phyloP scores from a whole-genome alignment of 2,113 vertebrate species.

The Gopherus flavomarginatus region DNA sequence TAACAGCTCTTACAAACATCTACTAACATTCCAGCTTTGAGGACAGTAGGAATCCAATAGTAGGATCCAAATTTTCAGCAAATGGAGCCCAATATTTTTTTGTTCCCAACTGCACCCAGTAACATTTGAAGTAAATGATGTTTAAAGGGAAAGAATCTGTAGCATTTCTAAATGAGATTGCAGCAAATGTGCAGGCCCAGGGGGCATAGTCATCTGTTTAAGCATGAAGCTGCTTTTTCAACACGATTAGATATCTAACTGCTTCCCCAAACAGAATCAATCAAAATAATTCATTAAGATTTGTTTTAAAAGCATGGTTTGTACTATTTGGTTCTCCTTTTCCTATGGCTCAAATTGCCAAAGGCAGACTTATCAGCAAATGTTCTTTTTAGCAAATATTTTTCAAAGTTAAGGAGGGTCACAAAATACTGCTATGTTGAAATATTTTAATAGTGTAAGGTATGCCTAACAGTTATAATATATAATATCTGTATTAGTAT shows the following conservation, averaged over 20 bases:
- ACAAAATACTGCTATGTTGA: not conserved
- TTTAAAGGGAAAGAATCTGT: slow-evolving; percentile 48
- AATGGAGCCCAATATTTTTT: not conserved
- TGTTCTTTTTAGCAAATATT: not conserved
- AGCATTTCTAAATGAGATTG: not conserved
- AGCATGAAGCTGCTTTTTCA: slow-evolving; percentile 56
- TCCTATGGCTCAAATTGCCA: slow-evolving; percentile 39
- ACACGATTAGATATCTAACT: slow-evolving; percentile 37
- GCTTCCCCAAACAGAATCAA: slow-evolving; percentile 24
- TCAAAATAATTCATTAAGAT: slow-evolving; percentile 42
- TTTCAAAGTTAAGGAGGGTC: not conserved
- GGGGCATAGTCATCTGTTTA: slow-evolving; percentile 32
- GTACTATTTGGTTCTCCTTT: slow-evolving; percentile 45
- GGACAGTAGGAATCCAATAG: not conserved
- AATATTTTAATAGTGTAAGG: rapidly evolving
- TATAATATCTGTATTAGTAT: not conserved
- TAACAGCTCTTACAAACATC: not conserved
- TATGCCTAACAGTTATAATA: not conserved
- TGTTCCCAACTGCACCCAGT: not conserved
- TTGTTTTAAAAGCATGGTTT: slow-evolving; percentile 47
- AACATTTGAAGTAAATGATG: not conserved
- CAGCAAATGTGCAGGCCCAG: not conserved
- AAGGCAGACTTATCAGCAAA: not conserved
- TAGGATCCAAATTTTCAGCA: not conserved
- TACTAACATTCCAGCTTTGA: not conserved